These are phyloP conservation scores for Perodicticus potto DNA, from an alignment of 2,797 vertebrate genomes.

Conservation along the genomic window DNA sequence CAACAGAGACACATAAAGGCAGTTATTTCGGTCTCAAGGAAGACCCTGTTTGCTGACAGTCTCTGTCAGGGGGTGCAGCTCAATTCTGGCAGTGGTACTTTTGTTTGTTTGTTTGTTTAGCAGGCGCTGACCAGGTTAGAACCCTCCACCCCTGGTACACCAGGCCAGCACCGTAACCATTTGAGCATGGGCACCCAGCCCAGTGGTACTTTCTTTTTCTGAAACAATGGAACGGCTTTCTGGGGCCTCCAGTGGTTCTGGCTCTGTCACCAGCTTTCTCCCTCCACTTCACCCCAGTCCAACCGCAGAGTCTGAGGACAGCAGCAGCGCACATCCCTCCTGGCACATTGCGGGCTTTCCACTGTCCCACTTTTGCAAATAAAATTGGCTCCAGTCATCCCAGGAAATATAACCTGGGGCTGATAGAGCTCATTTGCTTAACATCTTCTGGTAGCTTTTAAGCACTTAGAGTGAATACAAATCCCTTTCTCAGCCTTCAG, in stretches of 20 bases:
- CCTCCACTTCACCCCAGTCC: rapidly evolving
- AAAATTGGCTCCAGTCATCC: not conserved
- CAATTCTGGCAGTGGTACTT: not conserved
- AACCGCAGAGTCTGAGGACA: not conserved
- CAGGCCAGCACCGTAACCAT: too few species aligned
- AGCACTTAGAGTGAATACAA: not conserved
- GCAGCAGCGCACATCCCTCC: not conserved
- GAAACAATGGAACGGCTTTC: not conserved
- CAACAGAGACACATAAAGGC: not conserved
- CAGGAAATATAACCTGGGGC: not conserved
- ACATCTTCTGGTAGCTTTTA: not conserved
- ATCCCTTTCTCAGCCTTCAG: not conserved
- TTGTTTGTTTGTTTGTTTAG: too few species aligned
- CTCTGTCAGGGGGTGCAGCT: not conserved
- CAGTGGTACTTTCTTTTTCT: not conserved
- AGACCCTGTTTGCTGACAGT: not conserved
- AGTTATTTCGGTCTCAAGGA: not conserved
- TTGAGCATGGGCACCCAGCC: too few species aligned
- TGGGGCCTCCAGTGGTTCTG: not conserved
- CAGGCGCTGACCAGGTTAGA: too few species aligned
- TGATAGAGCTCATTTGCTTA: not conserved
- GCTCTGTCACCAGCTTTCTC: not conserved
- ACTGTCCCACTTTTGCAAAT: not conserved
- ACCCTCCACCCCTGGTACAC: too few species aligned
- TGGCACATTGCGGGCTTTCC: not conserved